phyloP scores from a whole-genome alignment of 2,113 vertebrate species.

The Symphodus melops region DNA sequence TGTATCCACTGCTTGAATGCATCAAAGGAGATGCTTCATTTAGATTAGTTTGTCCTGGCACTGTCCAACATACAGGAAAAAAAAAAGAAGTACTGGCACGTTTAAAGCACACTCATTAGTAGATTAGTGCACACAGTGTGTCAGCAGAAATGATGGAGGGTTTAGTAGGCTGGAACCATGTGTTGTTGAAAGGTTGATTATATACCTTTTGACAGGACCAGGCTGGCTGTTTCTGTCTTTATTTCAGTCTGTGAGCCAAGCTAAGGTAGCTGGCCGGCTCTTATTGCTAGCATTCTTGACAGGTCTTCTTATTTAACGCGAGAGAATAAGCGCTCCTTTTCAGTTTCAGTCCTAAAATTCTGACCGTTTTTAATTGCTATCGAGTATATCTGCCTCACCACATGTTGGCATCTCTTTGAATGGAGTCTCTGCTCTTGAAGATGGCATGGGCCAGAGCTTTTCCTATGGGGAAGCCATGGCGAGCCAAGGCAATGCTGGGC shows the following conservation, averaged over 20 bases:
- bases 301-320: background rate
- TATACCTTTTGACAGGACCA: too few relatives aligned
- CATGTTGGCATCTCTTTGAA: constrained; percentile 84
- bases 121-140: background rate
- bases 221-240: background rate
- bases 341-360: too few relatives aligned
- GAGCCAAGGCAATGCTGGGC: constrained; percentile 92
- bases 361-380: too few relatives aligned
- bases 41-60: background rate
- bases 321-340: background rate
- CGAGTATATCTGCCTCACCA: constrained; percentile 83
- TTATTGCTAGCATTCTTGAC: too few relatives aligned
- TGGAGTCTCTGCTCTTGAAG: constrained; percentile 62
- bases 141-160: background rate
- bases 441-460: constrained; percentile 89
- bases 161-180: background rate
- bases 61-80: background rate
- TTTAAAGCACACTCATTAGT: background rate
- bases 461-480: constrained; percentile 89
- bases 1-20: background rate
- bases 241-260: too few relatives aligned
- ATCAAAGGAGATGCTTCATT: background rate
- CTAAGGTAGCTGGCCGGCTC: too few relatives aligned
- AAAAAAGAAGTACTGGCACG: background rate
- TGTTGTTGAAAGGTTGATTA: background rate